Evolutionary conservation across 2,888 invertebrate species (phyloP).

Genomic region (Hypomecis punctinalis): DNA sequence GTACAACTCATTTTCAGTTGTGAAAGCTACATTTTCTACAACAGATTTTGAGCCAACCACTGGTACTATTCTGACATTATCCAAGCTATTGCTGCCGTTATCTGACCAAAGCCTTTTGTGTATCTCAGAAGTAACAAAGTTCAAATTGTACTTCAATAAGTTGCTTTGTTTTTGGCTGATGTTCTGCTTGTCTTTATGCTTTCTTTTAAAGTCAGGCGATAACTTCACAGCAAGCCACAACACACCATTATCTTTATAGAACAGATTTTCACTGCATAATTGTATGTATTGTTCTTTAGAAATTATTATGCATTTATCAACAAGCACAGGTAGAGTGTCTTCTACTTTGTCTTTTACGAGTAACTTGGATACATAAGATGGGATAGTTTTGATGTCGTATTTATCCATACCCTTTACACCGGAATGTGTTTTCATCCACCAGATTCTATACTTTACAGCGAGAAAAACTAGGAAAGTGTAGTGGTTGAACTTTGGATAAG

Average conservation of each 20-base stretch:
- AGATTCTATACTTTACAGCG: constrained; percentile 74
- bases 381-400: constrained; percentile 62
- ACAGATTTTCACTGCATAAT: constrained; percentile 75
- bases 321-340: constrained; percentile 60
- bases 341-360: constrained; percentile 61
- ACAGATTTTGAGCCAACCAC: constrained; percentile 66
- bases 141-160: constrained; percentile 60
- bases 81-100: constrained; percentile 48
- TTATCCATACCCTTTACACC: constrained; percentile 57
- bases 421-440: constrained; percentile 50
- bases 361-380: constrained; percentile 54
- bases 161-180: constrained; percentile 46
- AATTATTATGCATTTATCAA: constrained; percentile 72
- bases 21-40: constrained; percentile 57
- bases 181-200: constrained; percentile 52
- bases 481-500: constrained; percentile 79
- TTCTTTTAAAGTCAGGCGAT: constrained; percentile 59
- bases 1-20: constrained; percentile 69
- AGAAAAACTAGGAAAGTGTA: constrained; percentile 74
- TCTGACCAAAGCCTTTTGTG: constrained; percentile 71
- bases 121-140: constrained; percentile 69
- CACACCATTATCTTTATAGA: constrained; percentile 75
- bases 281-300: constrained; percentile 72
- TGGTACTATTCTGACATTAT: constrained; percentile 70
- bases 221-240: constrained; percentile 75